Evolutionary conservation across 2,888 invertebrate genomes (phyloP).

Genomic region (Fabriciana adippe): DNA sequence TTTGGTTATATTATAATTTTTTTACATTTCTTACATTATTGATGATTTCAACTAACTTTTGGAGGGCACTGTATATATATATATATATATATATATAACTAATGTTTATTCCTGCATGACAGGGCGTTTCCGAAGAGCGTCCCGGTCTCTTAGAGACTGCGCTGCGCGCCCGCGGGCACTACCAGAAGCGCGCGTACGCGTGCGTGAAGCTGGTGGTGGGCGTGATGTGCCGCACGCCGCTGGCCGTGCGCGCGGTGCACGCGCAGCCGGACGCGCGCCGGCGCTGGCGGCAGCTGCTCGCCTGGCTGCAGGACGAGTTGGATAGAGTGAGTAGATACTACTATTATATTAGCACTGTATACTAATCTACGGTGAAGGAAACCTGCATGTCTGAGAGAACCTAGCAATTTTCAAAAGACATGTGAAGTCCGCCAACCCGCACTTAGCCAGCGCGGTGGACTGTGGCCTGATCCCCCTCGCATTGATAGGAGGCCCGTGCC

Average conservation of each 20-base stretch:
- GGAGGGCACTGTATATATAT: too few relatives aligned
- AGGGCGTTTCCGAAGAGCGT: conserved; percentile 84
- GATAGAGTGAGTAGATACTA: conserved; percentile 82
- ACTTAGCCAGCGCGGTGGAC: too few relatives aligned
- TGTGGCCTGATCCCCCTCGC: too few relatives aligned
- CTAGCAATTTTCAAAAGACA: too few relatives aligned
- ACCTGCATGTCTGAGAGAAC: too few relatives aligned
- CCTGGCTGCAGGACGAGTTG: conserved; percentile 97
- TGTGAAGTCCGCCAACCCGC: too few relatives aligned
- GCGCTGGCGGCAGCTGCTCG: conserved; percentile 94
- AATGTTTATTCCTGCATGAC: not conserved
- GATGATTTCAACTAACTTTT: too few relatives aligned
- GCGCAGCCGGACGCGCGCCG: conserved; percentile 89
- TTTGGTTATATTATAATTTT: too few relatives aligned
- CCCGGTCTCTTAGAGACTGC: conserved; percentile 97
- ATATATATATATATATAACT: too few relatives aligned
- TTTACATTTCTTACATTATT: too few relatives aligned
- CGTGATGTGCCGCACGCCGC: conserved; percentile 92
- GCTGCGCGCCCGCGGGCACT: conserved; percentile 94
- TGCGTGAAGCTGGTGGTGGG: conserved; percentile 97
- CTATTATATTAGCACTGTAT: not conserved
- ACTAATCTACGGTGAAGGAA: not conserved
- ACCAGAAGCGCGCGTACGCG: conserved; percentile 98
- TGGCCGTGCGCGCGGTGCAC: conserved; percentile 90
- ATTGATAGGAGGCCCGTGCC: too few relatives aligned